Base-by-base conservation (phyloP, 2,888 invertebrate species). In the Tribolium freemani region DNA sequence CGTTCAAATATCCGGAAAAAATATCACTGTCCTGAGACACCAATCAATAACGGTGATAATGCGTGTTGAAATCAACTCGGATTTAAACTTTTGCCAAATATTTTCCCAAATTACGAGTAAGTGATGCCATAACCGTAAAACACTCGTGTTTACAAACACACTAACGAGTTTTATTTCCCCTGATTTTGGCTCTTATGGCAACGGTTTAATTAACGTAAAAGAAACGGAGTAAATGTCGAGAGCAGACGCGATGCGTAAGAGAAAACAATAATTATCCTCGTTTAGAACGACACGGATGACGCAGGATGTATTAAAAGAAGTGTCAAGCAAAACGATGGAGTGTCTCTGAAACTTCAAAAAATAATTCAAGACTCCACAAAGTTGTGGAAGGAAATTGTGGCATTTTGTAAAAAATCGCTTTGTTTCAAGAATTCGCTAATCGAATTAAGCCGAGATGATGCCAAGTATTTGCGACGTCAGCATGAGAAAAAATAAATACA, bases 291-390 rank as follows among this genome's bases (percentile, higher is more conserved):
- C 16, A 61, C 30, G 11, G n/a, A 45, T 64, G 64, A 64, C 64
- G 64, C 53, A 64, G 8, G 45, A 21, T 53, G 53, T 64, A 64
- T 54, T 54, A 64, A 64, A 64, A 64, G 64, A 64, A 53, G 16
- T 63, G 63, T 63, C 63, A 48, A 48, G 60, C 1, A 5, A 48
- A 61, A 10, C 51, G 53, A 64, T 20, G n/a, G n/a, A n/a, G n/a
- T n/a, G n/a, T n/a, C n/a, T n/a, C n/a, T n/a, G n/a, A n/a, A n/a
- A n/a, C n/a, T n/a, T n/a, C n/a, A 16, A 16, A 16, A 16, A 16
- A 16, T 2, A 16, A 16, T 2, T 16, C 16, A 16, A 16, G 16
- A 16, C 16, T 16, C 16, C 1, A 2, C 16, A 16, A 16, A 1
- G 16, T 16, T 16, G 16, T n/a, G 16, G 16, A 16, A 16, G 16